Base-by-base conservation (phyloP, 2,888 invertebrate species). In the Resseliella maxima region DNA sequence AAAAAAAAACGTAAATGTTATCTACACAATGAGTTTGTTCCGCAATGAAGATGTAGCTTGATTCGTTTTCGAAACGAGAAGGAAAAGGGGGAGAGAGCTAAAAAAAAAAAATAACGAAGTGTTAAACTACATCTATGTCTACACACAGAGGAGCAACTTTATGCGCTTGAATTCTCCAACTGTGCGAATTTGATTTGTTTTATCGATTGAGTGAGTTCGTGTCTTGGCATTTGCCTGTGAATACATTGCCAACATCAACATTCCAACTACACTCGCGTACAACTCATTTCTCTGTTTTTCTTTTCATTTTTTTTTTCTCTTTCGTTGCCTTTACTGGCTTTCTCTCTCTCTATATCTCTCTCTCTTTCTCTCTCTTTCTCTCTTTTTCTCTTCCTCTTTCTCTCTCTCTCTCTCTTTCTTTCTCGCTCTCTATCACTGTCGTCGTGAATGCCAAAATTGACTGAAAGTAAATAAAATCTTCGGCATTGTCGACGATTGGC, bases 151-250 rank as follows among this genome's bases (percentile, higher is more conserved):
- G 24, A 59, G 6, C 59, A 72, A 72, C 72, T 72, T 72, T 72
- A 72, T 72, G 72, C 72, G 72, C 72, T 72, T 72, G 72, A 72
- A 72, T 72, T 72, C 59, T 27, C 27, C 31, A 12, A 31, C 72
- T 72, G n/a, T 72, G 72, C 35, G 72, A 72, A 41, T 72, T 72
- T 72, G 72, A 72, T 72, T 72, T 72, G 72, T 72, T 72, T 72
- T 72, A 72, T 72, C 72, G 72, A 72, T 72, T 72, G 59, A 59
- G 59, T 72, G 2, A 72, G 72, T 72, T 72, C 72, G 72, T 72
- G 72, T 72, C 72, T 72, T 72, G 72, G 72, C 72, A 72, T 31
- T 72, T 72, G 27, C 72, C 31, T 3, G 72, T 59, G 24, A 59
- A 59, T 72, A 35, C 72, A 72, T 15, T 31, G 72, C 72, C 18